Evolutionary conservation across 2,797 vertebrate genomes (phyloP).

Genomic region (Gymnothorax reevesii): DNA sequence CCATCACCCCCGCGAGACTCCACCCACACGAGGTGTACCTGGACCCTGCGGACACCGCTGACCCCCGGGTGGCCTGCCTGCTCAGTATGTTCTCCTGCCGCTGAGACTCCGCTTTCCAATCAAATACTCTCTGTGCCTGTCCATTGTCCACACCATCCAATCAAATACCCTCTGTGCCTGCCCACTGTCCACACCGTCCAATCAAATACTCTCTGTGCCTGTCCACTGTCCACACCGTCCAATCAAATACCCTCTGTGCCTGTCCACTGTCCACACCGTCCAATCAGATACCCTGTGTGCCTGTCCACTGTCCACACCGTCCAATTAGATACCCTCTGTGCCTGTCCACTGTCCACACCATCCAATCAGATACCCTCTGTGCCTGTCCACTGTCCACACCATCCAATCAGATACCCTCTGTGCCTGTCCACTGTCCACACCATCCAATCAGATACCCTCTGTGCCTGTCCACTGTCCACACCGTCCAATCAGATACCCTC

Average conservation of each 20-base stretch:
- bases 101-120: not conserved
- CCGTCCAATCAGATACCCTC: too few species aligned
- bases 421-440: too few species aligned
- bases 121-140: not conserved
- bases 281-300: not conserved
- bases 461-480: too few species aligned
- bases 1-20: conserved; percentile 90
- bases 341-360: too few species aligned
- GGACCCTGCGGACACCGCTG: conserved; percentile 83
- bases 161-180: not conserved
- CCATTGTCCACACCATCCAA: not conserved
- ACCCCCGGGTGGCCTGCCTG: conserved; percentile 86
- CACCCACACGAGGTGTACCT: conserved; percentile 97
- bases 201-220: not conserved
- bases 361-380: too few species aligned
- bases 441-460: too few species aligned
- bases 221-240: not conserved
- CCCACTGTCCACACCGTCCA: not conserved
- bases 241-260: not conserved
- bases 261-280: not conserved
- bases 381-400: too few species aligned
- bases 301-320: too few species aligned
- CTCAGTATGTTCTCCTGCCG: conserved; percentile 72
- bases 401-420: too few species aligned
- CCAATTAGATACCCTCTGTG: too few species aligned